Conservation (phyloP, 2,113 vertebrate genomes). For the Dicentrarchus labrax region DNA sequence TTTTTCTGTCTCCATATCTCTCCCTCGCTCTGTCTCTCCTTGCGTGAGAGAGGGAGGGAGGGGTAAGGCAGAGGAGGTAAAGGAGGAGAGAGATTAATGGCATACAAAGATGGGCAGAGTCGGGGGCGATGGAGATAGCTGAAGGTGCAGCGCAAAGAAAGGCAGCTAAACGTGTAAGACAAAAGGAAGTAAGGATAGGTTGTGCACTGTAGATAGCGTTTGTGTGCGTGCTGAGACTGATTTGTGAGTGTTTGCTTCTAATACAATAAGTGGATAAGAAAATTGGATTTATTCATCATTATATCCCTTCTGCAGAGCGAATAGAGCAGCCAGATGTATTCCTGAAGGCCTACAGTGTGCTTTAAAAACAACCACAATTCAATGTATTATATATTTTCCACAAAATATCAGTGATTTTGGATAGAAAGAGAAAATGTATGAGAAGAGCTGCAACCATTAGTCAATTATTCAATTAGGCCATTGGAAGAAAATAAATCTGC, state of each 20-base stretch:
- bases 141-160: slow-evolving; percentile 59
- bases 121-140: slow-evolving; percentile 76
- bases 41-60: slow-evolving; percentile 59
- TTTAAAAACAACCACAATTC: slow-evolving; percentile 1
- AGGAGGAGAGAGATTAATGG: slow-evolving; percentile 79
- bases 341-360: slow-evolving; percentile 17
- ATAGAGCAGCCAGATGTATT: slow-evolving; percentile 18
- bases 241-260: slow-evolving; percentile 57
- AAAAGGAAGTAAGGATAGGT: slow-evolving; percentile 61
- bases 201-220: slow-evolving; percentile 34
- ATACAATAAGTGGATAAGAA: slow-evolving; percentile 64
- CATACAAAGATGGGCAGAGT: slow-evolving; percentile 78
- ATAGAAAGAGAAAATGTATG: background rate
- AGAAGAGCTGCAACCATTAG: background rate
- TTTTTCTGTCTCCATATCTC: slow-evolving; percentile 17
- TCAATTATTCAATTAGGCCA: no score
- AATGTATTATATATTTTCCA: background rate
- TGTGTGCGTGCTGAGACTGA: slow-evolving; percentile 33
- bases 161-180: slow-evolving; percentile 67
- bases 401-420: background rate
- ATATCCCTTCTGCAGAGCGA: slow-evolving; percentile 26
- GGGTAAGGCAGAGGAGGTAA: slow-evolving; percentile 63
- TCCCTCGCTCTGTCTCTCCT: slow-evolving; percentile 40
- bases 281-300: slow-evolving; percentile 61
- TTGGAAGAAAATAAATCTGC: background rate